Evolutionary conservation across 2,888 invertebrate genomes (phyloP).

Genomic region (Philereme vetulata): DNA sequence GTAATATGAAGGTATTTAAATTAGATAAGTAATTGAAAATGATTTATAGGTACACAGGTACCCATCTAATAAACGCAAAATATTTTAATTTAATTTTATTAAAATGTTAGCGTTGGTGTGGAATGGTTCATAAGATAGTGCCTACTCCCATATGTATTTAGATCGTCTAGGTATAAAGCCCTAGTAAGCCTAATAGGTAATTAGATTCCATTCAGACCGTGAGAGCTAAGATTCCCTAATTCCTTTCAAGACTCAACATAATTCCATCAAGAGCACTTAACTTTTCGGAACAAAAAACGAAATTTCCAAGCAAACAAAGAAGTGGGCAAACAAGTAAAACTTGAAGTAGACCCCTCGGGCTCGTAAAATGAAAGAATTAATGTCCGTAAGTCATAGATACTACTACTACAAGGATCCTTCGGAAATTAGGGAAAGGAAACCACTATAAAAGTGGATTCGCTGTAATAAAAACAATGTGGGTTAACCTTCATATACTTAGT

Average conservation of each 20-base stretch:
- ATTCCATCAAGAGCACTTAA: constrained; percentile 21
- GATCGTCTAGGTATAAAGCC: too few relatives aligned
- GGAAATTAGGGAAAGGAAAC: constrained; percentile 14
- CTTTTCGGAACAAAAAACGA: constrained; percentile 17
- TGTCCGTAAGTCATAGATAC: constrained; percentile 39
- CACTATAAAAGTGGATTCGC: constrained; percentile 14
- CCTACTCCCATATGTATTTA: too few relatives aligned
- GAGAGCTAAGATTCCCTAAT: constrained; percentile 9
- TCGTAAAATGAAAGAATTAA: constrained; percentile 38
- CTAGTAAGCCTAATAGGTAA: too few relatives aligned
- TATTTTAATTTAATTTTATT: too few relatives aligned
- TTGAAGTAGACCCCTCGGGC: constrained; percentile 23
- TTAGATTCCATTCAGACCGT: too few relatives aligned
- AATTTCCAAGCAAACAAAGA: constrained; percentile 30
- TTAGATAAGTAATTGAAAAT: too few relatives aligned
- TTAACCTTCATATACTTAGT: constrained; percentile 12
- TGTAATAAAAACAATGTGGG: constrained; percentile 18
- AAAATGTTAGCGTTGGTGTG: too few relatives aligned
- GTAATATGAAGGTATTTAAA: too few relatives aligned
- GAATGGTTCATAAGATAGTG: too few relatives aligned
- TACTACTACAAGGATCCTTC: constrained; percentile 21
- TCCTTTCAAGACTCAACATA: constrained; percentile 10
- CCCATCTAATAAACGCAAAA: too few relatives aligned
- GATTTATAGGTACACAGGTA: too few relatives aligned
- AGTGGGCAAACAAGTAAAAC: constrained; percentile 29